A percentile compares a stretch with the other conserved stretches of the same genome.
These are phyloP conservation scores for Agrilus planipennis DNA, from an alignment of 1,140 invertebrate genomes.

Conservation along the genomic window DNA sequence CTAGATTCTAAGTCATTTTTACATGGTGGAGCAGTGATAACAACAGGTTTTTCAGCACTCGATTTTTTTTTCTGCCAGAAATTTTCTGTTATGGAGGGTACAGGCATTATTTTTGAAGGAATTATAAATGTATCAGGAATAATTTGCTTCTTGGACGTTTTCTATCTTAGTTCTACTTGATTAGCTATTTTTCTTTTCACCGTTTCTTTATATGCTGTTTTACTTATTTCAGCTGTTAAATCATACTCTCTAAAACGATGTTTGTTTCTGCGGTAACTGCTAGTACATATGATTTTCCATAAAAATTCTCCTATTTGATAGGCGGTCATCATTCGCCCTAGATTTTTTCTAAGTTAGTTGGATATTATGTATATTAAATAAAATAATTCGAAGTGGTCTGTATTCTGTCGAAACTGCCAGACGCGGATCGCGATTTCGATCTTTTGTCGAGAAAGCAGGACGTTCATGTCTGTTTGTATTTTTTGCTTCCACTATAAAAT, in stretches of 20 bases:
- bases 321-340: constrained; percentile 4
- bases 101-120: background rate
- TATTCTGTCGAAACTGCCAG: too few relatives aligned
- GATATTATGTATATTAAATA: too few relatives aligned
- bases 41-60: background rate
- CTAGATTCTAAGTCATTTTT: background rate
- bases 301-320: constrained; percentile 13
- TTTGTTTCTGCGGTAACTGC: background rate
- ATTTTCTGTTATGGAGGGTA: background rate
- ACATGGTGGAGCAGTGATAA: background rate
- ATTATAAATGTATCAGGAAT: background rate
- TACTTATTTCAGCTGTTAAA: constrained; percentile 2
- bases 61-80: background rate
- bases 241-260: constrained; percentile 2
- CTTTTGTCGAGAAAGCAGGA: too few relatives aligned
- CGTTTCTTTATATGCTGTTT: background rate
- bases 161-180: background rate
- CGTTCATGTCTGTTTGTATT: too few relatives aligned
- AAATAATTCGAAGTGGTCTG: too few relatives aligned
- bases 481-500: too few relatives aligned
- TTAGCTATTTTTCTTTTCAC: background rate
- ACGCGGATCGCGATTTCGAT: too few relatives aligned
- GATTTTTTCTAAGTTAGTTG: constrained; percentile 7
- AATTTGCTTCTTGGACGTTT: background rate
- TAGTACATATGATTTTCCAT: constrained; percentile 8